Conservation (phyloP, 2,113 vertebrate species). For the cattle (Bos taurus) region ARS-UCD2.0 NC_037335.1:32171001-32171500, state of each 20-base stretch:
- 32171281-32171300: neutral
- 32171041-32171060: neutral
- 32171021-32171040: neutral
- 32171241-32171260: neutral
- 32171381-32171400: neutral
- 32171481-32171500: neutral
- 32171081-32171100: neutral
- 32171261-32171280: neutral
- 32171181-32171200: neutral
- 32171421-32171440: neutral
- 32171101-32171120: neutral
- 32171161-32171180: neutral
- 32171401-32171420: neutral
- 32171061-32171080: neutral
- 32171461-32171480: neutral
- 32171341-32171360: neutral
- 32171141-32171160: neutral
- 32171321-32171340: neutral
- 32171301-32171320: neutral
- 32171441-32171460: neutral
- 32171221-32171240: neutral
- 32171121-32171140: neutral
- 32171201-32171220: neutral
- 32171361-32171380: neutral
- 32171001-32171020: neutral